phyloP scores from a whole-genome alignment of 2,797 vertebrate genomes.

The Zonotrichia albicollis region DNA sequence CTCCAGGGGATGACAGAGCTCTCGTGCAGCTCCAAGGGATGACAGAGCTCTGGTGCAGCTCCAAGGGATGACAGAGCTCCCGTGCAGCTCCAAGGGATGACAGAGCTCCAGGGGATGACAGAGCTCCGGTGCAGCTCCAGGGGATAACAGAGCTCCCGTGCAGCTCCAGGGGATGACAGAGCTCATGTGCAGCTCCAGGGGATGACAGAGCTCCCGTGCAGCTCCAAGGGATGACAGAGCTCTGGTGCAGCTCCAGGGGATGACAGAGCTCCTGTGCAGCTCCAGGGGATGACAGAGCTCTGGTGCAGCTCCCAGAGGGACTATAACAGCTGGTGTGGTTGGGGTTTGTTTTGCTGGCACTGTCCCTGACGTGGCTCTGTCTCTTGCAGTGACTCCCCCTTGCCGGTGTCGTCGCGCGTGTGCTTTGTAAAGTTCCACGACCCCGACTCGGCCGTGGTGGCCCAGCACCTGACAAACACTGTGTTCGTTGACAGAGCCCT shows the following conservation, averaged over 20 bases:
- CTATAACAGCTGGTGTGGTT: fast-evolving
- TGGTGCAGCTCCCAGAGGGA: fast-evolving
- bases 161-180: background rate
- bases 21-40: no score
- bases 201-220: fast-evolving
- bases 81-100: no score
- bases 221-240: background rate
- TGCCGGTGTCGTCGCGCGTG: constrained; percentile 99
- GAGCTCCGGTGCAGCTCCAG: no score
- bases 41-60: no score
- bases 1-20: no score
- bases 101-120: no score
- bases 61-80: no score
- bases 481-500: constrained; percentile 99
- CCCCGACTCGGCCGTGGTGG: constrained; percentile 95
- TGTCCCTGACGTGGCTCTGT: background rate
- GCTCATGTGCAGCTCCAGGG: fast-evolving
- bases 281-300: fast-evolving
- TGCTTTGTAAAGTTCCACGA: constrained; percentile 99
- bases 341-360: background rate
- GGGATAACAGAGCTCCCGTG: no score
- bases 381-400: constrained; percentile 92
- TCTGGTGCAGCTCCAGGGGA: background rate
- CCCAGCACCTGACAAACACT: constrained; percentile 99
- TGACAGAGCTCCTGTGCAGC: fast-evolving